These are phyloP conservation scores for Ramazzottius varieornatus DNA, from an alignment of 2,888 invertebrate species.

Conservation along the genomic window DNA sequence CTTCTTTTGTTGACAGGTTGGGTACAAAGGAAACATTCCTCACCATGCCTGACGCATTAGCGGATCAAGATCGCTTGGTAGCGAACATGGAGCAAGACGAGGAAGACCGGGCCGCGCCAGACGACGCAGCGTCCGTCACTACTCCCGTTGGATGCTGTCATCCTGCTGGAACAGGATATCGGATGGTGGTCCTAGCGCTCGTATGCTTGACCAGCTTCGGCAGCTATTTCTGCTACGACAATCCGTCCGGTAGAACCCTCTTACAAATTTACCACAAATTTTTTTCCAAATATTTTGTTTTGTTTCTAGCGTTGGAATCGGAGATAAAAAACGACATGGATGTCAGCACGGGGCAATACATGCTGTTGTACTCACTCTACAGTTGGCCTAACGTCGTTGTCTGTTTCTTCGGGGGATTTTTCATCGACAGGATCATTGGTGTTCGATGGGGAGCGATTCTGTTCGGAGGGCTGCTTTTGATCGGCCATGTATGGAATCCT, in stretches of 20 bases:
- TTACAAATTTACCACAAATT: too few relatives aligned
- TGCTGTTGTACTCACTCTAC: constrained; percentile 66
- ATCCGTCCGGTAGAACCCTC: too few relatives aligned
- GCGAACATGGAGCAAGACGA: background rate
- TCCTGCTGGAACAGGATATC: background rate
- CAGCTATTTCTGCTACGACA: constrained; percentile 91
- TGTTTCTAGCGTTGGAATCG: constrained; percentile 63
- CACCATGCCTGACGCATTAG: too few relatives aligned
- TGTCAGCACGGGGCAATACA: constrained; percentile 53
- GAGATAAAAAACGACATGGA: constrained; percentile 52
- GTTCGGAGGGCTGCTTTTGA: constrained; percentile 56
- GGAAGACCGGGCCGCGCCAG: background rate
- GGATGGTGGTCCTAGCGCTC: background rate
- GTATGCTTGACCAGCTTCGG: background rate
- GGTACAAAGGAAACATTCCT: too few relatives aligned
- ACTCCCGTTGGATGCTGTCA: background rate
- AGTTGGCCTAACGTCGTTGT: constrained; percentile 91
- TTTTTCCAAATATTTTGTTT: too few relatives aligned
- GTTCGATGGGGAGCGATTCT: constrained; percentile 69
- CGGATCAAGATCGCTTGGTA: too few relatives aligned
- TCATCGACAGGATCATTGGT: constrained; percentile 79
- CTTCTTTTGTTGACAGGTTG: too few relatives aligned
- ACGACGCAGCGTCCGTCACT: too few relatives aligned
- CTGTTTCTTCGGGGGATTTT: constrained; percentile 82
- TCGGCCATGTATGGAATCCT: constrained; percentile 39